A percentile compares a stretch with the other conserved stretches of the same genome.
These are phyloP conservation scores for Agriopis marginaria DNA, from an alignment of 2,888 invertebrate species.

Conservation along the genomic window DNA sequence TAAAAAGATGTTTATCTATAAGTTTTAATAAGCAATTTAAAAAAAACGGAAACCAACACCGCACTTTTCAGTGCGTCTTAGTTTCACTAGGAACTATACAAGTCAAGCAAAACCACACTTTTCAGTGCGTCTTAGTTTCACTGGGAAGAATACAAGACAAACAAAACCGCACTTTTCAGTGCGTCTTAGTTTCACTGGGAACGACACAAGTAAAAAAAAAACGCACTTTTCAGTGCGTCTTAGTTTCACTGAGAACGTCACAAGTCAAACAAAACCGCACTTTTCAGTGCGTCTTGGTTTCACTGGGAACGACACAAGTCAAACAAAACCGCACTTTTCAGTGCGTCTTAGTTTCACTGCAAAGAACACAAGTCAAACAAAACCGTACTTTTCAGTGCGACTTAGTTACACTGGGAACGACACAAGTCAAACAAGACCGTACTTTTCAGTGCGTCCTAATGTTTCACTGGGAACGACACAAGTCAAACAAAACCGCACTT, in stretches of 20 bases:
- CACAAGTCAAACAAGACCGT: not conserved
- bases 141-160: not conserved
- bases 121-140: conserved; percentile 20
- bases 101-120: conserved; percentile 20
- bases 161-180: conserved; percentile 6
- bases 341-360: conserved; percentile 7
- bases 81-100: not conserved
- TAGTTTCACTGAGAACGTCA: not conserved
- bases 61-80: conserved; percentile 25
- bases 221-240: conserved; percentile 15
- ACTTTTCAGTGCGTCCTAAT: conserved; percentile 4
- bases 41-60: conserved; percentile 2
- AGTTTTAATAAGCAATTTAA: not conserved
- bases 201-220: not conserved
- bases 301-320: not conserved
- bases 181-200: not conserved
- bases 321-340: conserved; percentile 30
- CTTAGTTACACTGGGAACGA: not conserved
- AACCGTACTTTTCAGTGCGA: conserved; percentile 10
- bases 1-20: no score
- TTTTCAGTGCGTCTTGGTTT: conserved; percentile 31
- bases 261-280: conserved; percentile 16
- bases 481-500: conserved; percentile 14
- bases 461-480: not conserved
- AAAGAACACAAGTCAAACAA: not conserved